Evolutionary conservation across 2,797 vertebrate species (phyloP), one percentile per base, ranked within the genome.

Genomic region (Microctenopoma stevenorrisi): DNA sequence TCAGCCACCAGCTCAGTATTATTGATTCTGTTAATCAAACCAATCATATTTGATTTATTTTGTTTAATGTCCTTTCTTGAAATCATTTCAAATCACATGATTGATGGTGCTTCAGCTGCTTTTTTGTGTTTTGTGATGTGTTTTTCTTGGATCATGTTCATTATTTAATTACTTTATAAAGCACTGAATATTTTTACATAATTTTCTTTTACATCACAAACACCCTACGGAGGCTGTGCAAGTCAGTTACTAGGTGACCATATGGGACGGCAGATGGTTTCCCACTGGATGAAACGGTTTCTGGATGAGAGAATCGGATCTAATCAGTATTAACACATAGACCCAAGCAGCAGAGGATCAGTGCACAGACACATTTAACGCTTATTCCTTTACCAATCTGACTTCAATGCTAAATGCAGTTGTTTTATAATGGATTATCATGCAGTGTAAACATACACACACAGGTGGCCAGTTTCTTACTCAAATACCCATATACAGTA

Each of bases 191-290:
- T 49, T 50, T 64, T 60, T 15, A 54, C 3, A 3, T 44, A 42
- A 18, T 71, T 76, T 48, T 18, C 18, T 28, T 40, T 7, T 16
- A 4, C 50, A 33, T 57, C 56, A 57, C 10, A 35, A 53, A 62
- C 59, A 50, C 5, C 42, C 44, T 7, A 3, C 13, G 0, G 47
- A 73, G 59, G 71, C 64, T 58, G 47, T 84, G 72, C 70, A 70
- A 72, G 78, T 79, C 13, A 8, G 76, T 68, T 79, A 60, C 68
- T 53, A 40, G 72, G 64, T 79, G 78, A 83, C 77, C 91, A 92
- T 92, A 92, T 89, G 89, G 86, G 62, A 70, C 46, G 50, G 70
- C 91, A 93, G 92, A 92, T 93, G 91, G 91, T 82, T 74, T 83
- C 53, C 70, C 80, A 79, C 69, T 43, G 22, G 72, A 64, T 76